Evolutionary conservation across 1,140 invertebrate species (phyloP).

Genomic region (Anoplolepis gracilipes): DNA sequence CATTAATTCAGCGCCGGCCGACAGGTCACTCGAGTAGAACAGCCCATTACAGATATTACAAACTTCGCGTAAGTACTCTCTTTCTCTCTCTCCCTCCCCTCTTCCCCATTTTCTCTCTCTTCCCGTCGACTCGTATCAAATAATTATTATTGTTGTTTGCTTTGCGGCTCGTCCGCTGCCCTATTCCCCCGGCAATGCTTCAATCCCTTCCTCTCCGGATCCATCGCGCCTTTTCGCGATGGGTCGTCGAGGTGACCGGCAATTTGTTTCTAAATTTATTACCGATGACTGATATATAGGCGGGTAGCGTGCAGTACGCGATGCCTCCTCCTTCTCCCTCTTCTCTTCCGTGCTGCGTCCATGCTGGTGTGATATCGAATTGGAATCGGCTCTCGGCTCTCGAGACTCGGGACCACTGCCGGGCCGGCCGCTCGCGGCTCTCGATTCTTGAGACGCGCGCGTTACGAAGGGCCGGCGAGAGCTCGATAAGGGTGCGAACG

Average conservation of each 20-base stretch:
- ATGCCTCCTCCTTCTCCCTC: neutral
- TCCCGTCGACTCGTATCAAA: constrained; percentile 79
- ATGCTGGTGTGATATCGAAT: constrained; percentile 68
- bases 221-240: constrained; percentile 66
- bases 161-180: constrained; percentile 73
- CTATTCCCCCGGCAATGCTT: constrained; percentile 20
- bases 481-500: constrained; percentile 49
- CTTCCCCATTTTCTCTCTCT: neutral
- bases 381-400: constrained; percentile 56
- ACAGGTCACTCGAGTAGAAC: constrained; percentile 84
- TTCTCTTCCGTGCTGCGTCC: constrained; percentile 38
- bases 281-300: constrained; percentile 82
- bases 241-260: constrained; percentile 77
- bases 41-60: constrained; percentile 83
- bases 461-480: constrained; percentile 5
- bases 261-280: constrained; percentile 84
- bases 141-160: constrained; percentile 86
- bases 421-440: constrained; percentile 41
- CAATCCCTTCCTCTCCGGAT: constrained; percentile 3
- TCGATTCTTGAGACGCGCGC: constrained; percentile 46
- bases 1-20: constrained; percentile 82
- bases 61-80: constrained; percentile 63
- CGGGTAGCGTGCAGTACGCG: constrained; percentile 5
- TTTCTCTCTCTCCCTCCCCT: neutral
- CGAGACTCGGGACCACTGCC: constrained; percentile 51